These are phyloP conservation scores for Ibidorhyncha struthersii DNA, from an alignment of 2,113 vertebrate species.

Conservation along the genomic window DNA sequence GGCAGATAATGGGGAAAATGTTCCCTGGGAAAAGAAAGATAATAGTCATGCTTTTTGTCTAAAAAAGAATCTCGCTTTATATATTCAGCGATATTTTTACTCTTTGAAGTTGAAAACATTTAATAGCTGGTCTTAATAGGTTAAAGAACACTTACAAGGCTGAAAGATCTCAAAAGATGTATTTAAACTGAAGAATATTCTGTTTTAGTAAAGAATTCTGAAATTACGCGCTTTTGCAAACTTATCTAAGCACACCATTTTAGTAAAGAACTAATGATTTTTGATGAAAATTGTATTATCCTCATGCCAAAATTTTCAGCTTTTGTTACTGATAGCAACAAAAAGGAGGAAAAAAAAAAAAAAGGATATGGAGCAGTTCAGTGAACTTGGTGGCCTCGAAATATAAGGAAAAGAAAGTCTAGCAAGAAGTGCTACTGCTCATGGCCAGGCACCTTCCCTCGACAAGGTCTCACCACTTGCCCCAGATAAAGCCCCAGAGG, in stretches of 20 bases:
- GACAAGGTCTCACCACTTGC: not conserved
- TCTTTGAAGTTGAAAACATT: not conserved
- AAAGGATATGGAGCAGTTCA: not conserved
- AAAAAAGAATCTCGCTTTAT: not conserved
- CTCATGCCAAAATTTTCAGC: not conserved
- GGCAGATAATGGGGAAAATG: conserved; percentile 4
- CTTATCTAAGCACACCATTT: not conserved
- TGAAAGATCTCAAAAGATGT: not conserved
- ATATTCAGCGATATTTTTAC: not conserved
- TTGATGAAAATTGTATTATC: not conserved
- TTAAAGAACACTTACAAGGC: not conserved
- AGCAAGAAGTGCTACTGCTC: not conserved
- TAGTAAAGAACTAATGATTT: not conserved
- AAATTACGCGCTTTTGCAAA: not conserved
- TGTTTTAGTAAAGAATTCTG: not conserved
- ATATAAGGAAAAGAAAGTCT: not conserved
- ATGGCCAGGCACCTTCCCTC: not conserved
- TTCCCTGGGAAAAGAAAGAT: conserved; percentile 24
- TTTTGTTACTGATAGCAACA: not conserved
- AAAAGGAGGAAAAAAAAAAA: not conserved
- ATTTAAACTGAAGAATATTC: not conserved
- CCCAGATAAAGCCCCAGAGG: not conserved
- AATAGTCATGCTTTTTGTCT: not conserved
- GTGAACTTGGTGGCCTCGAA: not conserved
- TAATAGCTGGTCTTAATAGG: not conserved